These are phyloP conservation scores for Latrodectus elegans DNA, from an alignment of 2,888 invertebrate species.

Conservation along the genomic window DNA sequence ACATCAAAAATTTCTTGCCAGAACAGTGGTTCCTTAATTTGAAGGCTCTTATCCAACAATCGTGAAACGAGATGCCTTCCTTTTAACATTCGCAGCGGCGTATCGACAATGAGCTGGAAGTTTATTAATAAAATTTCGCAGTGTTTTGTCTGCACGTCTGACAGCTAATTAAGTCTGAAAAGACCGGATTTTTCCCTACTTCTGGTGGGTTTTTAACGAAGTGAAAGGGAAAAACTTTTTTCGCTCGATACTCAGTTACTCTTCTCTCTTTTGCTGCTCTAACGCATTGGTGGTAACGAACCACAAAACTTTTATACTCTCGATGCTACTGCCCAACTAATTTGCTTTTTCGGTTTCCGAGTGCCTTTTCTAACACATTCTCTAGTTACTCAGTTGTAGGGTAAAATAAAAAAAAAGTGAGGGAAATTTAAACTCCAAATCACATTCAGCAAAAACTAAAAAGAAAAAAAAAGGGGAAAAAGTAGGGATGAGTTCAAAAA, in stretches of 20 bases:
- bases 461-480: neutral
- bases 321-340: slow-evolving; percentile 27
- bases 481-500: neutral
- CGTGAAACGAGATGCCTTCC: too few relatives aligned
- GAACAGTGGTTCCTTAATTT: too few relatives aligned
- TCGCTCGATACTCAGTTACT: slow-evolving; percentile 32
- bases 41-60: too few relatives aligned
- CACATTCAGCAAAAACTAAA: slow-evolving; percentile 35
- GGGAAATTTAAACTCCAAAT: slow-evolving; percentile 37
- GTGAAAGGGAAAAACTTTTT: slow-evolving; percentile 20
- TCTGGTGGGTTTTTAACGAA: slow-evolving; percentile 42
- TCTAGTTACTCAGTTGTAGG: neutral
- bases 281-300: slow-evolving; percentile 44
- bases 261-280: neutral
- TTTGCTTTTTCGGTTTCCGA: slow-evolving; percentile 39
- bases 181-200: neutral
- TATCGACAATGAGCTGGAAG: neutral
- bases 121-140: slow-evolving; percentile 54
- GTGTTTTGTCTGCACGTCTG: slow-evolving; percentile 41
- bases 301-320: slow-evolving; percentile 40
- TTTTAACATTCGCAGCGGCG: neutral
- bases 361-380: slow-evolving; percentile 26
- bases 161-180: slow-evolving; percentile 44
- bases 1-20: too few relatives aligned
- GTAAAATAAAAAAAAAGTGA: slow-evolving; percentile 12